A percentile compares a stretch with the other conserved stretches of the same genome.
These are phyloP conservation scores for Trachymyrmex septentrionalis DNA, from an alignment of 1,140 invertebrate species.

Conservation along the genomic window DNA sequence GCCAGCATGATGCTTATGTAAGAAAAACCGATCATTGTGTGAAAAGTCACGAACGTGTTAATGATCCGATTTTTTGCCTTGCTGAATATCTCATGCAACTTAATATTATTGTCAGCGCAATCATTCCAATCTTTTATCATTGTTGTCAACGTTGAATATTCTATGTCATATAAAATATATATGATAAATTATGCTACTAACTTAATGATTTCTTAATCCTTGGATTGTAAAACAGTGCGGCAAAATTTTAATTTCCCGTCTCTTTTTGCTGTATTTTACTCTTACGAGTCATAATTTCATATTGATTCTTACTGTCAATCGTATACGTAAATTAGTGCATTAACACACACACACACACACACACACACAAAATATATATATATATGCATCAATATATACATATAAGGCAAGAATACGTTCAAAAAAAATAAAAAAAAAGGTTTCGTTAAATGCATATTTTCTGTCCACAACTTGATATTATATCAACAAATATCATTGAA, in stretches of 20 bases:
- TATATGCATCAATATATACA: neutral
- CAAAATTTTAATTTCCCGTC: too few species aligned
- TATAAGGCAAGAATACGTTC: neutral
- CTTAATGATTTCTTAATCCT: too few species aligned
- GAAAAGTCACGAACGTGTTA: neutral
- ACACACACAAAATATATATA: too few species aligned
- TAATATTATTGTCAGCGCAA: neutral
- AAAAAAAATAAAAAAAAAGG: neutral
- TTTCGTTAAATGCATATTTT: neutral
- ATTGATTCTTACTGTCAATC: neutral
- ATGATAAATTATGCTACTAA: too few species aligned
- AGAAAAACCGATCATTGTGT: neutral
- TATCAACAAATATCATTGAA: constrained; percentile 17
- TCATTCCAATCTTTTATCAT: constrained; percentile 8
- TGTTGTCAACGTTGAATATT: constrained; percentile 3
- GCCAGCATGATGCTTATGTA: neutral
- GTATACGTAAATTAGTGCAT: neutral
- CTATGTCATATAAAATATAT: neutral
- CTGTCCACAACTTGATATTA: neutral
- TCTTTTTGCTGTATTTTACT: neutral
- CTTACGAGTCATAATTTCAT: neutral
- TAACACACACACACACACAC: neutral
- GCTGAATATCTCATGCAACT: neutral
- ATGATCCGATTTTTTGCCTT: constrained; percentile 25
- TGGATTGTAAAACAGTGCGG: too few species aligned